Percentiles rank a stretch among this genome's conserved stretches.
Conservation (phyloP, 92 coral and sea anemone species). For the Phenganax marumi region DNA sequence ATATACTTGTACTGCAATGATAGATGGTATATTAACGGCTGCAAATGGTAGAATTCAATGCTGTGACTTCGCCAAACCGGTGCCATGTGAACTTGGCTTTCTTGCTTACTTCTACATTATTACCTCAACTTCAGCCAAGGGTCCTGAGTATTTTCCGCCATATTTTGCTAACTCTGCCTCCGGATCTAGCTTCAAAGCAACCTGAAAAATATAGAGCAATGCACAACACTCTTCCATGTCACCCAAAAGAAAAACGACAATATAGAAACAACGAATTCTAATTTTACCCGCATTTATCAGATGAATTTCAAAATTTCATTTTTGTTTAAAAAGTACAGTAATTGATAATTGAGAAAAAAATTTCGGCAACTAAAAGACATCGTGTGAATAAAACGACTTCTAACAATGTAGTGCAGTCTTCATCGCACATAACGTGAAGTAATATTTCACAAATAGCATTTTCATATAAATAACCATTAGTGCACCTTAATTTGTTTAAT, state of each 20-base stretch:
- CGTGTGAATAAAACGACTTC: no score
- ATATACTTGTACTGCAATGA: no score
- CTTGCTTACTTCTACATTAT: no score
- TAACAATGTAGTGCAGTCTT: not conserved
- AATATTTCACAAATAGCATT: not conserved
- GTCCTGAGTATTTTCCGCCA: constrained; percentile 80
- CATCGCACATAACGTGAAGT: not conserved
- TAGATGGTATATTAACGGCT: no score
- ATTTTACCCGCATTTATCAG: not conserved
- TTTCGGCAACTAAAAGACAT: no score
- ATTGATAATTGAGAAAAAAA: no score
- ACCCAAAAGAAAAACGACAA: no score
- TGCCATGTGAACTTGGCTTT: no score
- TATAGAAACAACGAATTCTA: not conserved
- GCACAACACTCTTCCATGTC: not conserved
- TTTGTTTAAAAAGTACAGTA: no score
- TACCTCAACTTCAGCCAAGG: constrained; percentile 93
- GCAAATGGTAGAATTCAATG: no score
- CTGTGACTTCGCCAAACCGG: no score
- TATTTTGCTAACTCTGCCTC: constrained; percentile 69
- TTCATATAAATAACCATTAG: not conserved
- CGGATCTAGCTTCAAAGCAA: constrained; percentile 85
- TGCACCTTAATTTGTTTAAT: constrained; percentile 90
- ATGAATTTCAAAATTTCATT: not conserved
- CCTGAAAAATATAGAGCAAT: constrained; percentile 45